Evolutionary conservation across 2,113 vertebrate genomes (phyloP), one percentile per base, ranked within the genome.

Genomic region (Aythya baeri): DNA sequence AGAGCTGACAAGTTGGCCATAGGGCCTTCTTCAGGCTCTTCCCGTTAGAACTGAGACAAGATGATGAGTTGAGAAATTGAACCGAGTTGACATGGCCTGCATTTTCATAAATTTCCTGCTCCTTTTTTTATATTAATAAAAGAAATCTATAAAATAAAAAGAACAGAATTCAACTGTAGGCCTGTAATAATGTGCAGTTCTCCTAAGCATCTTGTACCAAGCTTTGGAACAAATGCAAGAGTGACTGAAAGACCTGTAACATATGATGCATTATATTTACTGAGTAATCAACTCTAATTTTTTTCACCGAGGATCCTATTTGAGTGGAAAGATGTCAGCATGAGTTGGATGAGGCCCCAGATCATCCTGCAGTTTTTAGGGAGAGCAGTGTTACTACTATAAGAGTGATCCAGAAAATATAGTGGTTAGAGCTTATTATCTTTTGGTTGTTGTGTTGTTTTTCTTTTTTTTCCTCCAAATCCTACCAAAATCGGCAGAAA

Each of bases 1-100:
- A 81, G 91, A 97, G 94, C 88, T 97, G 98, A 98, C 97, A 95
- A 79, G 55, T 90, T 96, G 92, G 94, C 97, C 95, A 93, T 82
- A 67, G 96, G 98, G 95, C 95, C 94, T 94, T 95, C 96, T 93
- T 76, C 79, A 63, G 95, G 95, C 92, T 92, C 84, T 71, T 93
- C 91, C 79, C 86, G 73, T 95, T 83, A 89, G 79, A 73, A 91
- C 54, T 84, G 83, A 93, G 91, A 85, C 68, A 86, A 81, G 88
- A 91, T 93, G 96, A 97, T 95, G 94, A 72, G 81, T 68, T 75
- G 83, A 86, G 82, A 92, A 96, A 77, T 63, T 93, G 86, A 97
- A 59, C 54, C 31, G 26, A 91, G 92, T 79, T 95, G 96, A 97
- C 95, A 88, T 3, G 34, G 74, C 72, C 87, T 27, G 12, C 38